phyloP scores from a whole-genome alignment of 2,797 vertebrate species.

The Catamblyrhynchus diadema region DNA sequence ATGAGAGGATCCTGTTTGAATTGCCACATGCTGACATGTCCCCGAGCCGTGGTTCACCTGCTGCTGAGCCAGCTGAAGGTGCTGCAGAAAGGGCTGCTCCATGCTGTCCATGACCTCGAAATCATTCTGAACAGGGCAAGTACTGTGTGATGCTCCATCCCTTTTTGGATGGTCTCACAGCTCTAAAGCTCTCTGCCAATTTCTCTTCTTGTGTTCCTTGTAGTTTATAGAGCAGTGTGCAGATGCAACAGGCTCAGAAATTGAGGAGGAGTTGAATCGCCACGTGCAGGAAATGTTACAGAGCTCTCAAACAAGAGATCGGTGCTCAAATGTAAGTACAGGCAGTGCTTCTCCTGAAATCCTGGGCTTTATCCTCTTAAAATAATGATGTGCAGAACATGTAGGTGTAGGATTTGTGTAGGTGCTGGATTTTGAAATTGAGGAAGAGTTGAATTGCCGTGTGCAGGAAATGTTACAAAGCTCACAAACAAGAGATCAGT shows the following conservation, averaged over 20 bases:
- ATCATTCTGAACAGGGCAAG: constrained; percentile 80
- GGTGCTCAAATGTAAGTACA: constrained; percentile 74
- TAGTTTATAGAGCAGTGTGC: constrained; percentile 80
- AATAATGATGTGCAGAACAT: neutral
- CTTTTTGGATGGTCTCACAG: neutral
- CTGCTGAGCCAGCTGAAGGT: constrained; percentile 86
- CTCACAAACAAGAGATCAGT: constrained; percentile 23
- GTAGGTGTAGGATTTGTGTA: too few relatives aligned
- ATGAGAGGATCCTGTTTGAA: constrained; percentile 88
- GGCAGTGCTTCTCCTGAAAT: neutral
- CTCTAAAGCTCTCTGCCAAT: neutral
- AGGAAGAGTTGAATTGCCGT: constrained; percentile 74
- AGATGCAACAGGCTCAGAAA: constrained; percentile 72
- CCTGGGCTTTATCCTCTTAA: neutral
- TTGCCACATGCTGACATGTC: constrained; percentile 87
- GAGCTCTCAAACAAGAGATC: constrained; percentile 44
- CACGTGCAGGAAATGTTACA: constrained; percentile 72
- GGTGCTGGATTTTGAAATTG: neutral
- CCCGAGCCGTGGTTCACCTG: constrained; percentile 85
- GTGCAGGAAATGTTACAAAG: constrained; percentile 71
- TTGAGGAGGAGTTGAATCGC: constrained; percentile 76
- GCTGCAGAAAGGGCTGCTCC: constrained; percentile 82
- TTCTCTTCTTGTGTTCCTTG: neutral
- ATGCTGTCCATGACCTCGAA: constrained; percentile 84
- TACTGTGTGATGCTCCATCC: neutral